Evolutionary conservation across 2,113 vertebrate species (phyloP), one percentile per base, ranked within the genome.

Genomic region (Gobius niger): DNA sequence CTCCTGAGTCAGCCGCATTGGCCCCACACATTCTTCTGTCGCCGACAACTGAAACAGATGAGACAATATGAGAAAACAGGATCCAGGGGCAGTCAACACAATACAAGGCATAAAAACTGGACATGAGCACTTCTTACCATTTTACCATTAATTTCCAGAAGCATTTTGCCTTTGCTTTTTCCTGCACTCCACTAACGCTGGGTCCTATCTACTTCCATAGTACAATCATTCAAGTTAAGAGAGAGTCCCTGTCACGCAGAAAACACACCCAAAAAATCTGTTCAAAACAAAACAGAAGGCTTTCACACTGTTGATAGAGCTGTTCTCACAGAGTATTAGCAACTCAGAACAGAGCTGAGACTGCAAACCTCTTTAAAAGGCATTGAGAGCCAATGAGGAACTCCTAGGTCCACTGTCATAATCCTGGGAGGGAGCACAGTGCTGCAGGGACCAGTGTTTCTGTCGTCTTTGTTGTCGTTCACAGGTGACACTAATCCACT

Each of bases 1-100:
- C 82, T 98, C 95, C 86, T 96, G 96, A 7, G 90, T 96, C 87
- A 98, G 80, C 92, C 92, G 95, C 97, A 98, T 99, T 13, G 96
- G 95, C 74, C 97, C 96, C 2, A 99, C 90, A 83, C 93, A 93
- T 80, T 97, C 91, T 89, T 98, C 96, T 72, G 94, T 90, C 49
- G 93, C 76, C 69, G 95, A 94, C 80, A 94, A 92, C 96, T 98
- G 93, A 57, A 7, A 0, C 2, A 65, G 44, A 46, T 34, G 3
- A 16, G 49, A 59, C 44, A 67, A 10, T 54, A 7, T n/a, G 82
- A 42, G 49, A 34, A 34, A 34, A 34, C 24, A 34, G 24, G 42
- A 42, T 67, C 18, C 63, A 19, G 10, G 52, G 2, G 16, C 0
- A 34, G 51, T 16, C 57, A 19, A 4, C 63, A 5, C 59, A 9